Evolutionary conservation across 2,113 vertebrate species (phyloP).

Genomic region (Todiramphus saurophagus): DNA sequence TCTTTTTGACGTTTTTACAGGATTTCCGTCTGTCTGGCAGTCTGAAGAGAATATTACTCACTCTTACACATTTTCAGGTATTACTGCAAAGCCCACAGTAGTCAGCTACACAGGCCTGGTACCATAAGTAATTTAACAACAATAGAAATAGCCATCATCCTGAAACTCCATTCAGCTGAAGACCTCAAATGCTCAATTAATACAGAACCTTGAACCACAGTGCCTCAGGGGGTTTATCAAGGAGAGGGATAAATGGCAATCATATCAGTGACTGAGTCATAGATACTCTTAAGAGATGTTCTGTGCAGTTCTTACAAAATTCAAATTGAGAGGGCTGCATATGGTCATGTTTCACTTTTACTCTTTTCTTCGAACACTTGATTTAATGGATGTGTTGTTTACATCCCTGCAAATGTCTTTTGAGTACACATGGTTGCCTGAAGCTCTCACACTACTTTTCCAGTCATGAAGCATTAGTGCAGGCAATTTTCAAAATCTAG

Average conservation of each 20-base stretch:
- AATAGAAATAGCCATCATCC: neutral
- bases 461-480: neutral
- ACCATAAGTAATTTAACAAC: neutral
- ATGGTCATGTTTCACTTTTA: neutral
- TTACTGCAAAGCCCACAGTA: neutral
- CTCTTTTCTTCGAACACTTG: neutral
- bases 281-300: neutral
- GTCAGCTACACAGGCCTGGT: neutral
- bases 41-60: neutral
- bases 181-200: neutral
- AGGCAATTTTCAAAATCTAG: neutral
- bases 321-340: neutral
- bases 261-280: neutral
- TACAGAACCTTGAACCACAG: neutral
- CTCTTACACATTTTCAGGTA: neutral
- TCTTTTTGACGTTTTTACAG: conserved; percentile 9
- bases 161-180: neutral
- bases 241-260: neutral
- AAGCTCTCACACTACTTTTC: neutral
- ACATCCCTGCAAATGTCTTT: neutral
- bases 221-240: neutral
- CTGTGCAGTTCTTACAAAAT: neutral
- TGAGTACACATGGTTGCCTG: neutral
- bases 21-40: conserved; percentile 4
- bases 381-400: neutral